phyloP scores from a whole-genome alignment of 2,888 invertebrate genomes.

The Cheilosia soror region DNA sequence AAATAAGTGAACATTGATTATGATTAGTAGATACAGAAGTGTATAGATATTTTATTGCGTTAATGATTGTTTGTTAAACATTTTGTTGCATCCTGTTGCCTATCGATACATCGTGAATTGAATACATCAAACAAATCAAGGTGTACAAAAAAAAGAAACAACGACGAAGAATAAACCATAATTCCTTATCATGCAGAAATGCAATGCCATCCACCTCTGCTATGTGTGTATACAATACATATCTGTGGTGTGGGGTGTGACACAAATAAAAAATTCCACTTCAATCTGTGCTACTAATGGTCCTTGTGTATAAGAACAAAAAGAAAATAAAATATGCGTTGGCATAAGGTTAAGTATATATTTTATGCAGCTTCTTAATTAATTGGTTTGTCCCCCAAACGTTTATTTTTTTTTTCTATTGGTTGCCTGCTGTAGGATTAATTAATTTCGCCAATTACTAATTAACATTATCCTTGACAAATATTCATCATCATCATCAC shows the following conservation, averaged over 20 bases:
- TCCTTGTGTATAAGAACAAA: neutral
- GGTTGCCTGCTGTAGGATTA: slow-evolving; percentile 15
- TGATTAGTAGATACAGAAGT: neutral
- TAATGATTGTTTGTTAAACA: slow-evolving; percentile 34
- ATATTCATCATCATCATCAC: slow-evolving; percentile 60
- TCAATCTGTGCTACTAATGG: slow-evolving; percentile 13
- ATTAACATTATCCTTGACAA: slow-evolving; percentile 67
- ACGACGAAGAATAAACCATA: slow-evolving; percentile 37
- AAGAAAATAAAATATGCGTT: neutral
- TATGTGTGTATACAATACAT: slow-evolving; percentile 17
- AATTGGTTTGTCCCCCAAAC: slow-evolving; percentile 33
- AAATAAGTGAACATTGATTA: slow-evolving; percentile 10
- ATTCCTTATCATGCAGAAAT: slow-evolving; percentile 62
- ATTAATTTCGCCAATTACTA: slow-evolving; percentile 59
- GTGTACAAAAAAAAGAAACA: slow-evolving; percentile 21
- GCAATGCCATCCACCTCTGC: slow-evolving; percentile 49
- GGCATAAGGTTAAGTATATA: slow-evolving; percentile 2
- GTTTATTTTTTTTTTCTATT: slow-evolving; percentile 25
- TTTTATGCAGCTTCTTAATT: slow-evolving; percentile 49
- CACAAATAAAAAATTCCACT: slow-evolving; percentile 5
- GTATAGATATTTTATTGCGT: slow-evolving; percentile 32
- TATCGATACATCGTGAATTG: slow-evolving; percentile 44
- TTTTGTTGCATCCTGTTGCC: slow-evolving; percentile 63
- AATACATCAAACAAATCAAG: slow-evolving; percentile 18
- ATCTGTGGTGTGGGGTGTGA: slow-evolving; percentile 62